Evolutionary conservation across 1,140 invertebrate genomes (phyloP), one percentile per base, ranked within the genome.

Genomic region (Zaprionus ornatus): DNA sequence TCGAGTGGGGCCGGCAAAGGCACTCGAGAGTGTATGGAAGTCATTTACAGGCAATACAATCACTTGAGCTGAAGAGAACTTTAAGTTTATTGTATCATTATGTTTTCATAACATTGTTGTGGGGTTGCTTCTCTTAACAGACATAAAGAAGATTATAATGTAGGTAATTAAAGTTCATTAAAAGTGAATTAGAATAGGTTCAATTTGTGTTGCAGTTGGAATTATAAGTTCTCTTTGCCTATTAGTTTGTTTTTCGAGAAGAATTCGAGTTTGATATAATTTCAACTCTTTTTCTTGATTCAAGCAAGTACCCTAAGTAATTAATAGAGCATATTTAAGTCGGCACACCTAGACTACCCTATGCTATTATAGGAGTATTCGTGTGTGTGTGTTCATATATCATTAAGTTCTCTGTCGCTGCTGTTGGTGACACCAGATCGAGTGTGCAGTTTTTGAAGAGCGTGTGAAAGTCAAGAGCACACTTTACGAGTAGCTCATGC

Each of bases 381-480:
- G 3, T 59, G 56, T n/a, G 32, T 52, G 17, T 52, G 19, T 63
- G 27, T 63, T 13, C 35, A 63, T 50, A 60, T 45, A 60, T 50
- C 67, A 55, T 73, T 57, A 48, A 71, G 64, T 45, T 60, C 55
- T 25, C 56, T 67, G 67, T 66, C 50, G 52, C 80, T 66, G 65
- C 84, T 87, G 84, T 63, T 83, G 60, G 61, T 87, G 84, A 88
- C 83, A 87, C 56, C 71, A 60, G 73, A 80, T 88, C 74, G 79
- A 86, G 83, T 77, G 83, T 83, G 70, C 77, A 80, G 71, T 78
- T 84, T 80, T 80, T 74, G 74, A 79, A 75, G 83, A 74, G 67
- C 52, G 62, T 86, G 77, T 78, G 80, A 84, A 87, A 84, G 80
- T 88, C 83, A 87, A 87, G 84, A 80, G 84, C 65, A 77, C 69